Evolutionary conservation across 1,140 invertebrate species (phyloP), one percentile per base, ranked within the genome.

Genomic region (Pinna nobilis): DNA sequence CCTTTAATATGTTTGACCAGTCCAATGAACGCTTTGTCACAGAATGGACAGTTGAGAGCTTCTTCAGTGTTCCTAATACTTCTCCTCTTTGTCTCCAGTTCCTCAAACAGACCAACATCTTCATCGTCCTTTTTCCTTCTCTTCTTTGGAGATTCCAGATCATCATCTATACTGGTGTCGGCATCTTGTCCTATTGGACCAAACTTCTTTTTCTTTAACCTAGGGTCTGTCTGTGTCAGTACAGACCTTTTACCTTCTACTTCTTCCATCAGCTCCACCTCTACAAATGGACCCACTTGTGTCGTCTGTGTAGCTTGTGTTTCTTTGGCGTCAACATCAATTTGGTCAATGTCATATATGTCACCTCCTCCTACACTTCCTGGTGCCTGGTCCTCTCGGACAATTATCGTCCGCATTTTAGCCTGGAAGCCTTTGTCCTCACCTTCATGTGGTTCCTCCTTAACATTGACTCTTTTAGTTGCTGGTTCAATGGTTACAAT

Each of bases 11-110:
- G 85, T 57, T 87, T 87, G 7, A 87, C 85, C 33, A 87, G 64
- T 37, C 85, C 85, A 75, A 87, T 87, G 70, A 87, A 87, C 25
- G 85, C 84, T 63, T 84, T 84, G 50, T 87, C 85, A 80, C 85
- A 87, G 67, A 87, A 87, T 55, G 85, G 85, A 79, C 85, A 87
- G 70, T 87, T 87, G 39, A 87, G 63, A 37, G 85, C 85, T 69
- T 87, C 85, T 35, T 87, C 85, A 33, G 84, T 83, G 60, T 87
- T 87, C 51, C 84, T 74, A 23, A 86, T 80, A 55, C 82, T 81
- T 57, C 84, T 82, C 25, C 84, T 77, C 39, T 82, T 81, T 28
- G 81, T 81, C 53, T 86, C 85, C 57, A 78, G 75, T 59, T 87
- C 85, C 68, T 87, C 84, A 82, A 87, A 87, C 23, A 87, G 63